phyloP scores from a whole-genome alignment of 2,888 invertebrate genomes.

The Cephus pulcher region DNA sequence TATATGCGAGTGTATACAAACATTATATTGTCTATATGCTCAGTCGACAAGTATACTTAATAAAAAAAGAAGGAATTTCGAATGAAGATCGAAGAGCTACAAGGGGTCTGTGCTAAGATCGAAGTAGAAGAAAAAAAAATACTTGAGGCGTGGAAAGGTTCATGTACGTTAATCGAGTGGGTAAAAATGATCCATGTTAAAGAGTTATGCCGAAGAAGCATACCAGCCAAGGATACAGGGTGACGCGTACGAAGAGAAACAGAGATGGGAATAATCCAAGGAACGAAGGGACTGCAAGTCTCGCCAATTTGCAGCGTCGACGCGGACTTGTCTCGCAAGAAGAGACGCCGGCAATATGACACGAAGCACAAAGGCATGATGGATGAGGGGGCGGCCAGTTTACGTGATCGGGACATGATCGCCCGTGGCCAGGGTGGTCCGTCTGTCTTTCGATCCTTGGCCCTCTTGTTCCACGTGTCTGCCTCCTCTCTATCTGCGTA shows the following conservation, averaged over 20 bases:
- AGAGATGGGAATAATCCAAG: background rate
- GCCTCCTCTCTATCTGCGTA: conserved; percentile 15
- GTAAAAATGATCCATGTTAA: background rate
- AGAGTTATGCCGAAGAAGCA: background rate
- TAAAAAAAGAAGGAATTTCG: background rate
- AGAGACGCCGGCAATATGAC: conserved; percentile 48
- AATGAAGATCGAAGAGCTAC: background rate
- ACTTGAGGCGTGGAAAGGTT: background rate
- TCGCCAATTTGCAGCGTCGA: conserved; percentile 13
- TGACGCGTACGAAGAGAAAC: background rate
- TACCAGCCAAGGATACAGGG: background rate
- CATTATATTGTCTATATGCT: background rate
- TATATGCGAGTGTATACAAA: background rate
- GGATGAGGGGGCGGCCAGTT: conserved; percentile 66
- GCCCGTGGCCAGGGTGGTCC: conserved; percentile 62
- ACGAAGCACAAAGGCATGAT: conserved; percentile 60
- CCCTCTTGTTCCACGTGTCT: conserved; percentile 7
- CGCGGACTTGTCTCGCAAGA: conserved; percentile 22
- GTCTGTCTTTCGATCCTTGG: conserved; percentile 29
- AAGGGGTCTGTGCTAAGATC: background rate
- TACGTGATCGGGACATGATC: conserved; percentile 65
- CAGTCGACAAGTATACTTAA: background rate
- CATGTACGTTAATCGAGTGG: background rate
- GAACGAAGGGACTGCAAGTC: background rate
- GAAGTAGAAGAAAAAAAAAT: background rate